Base-by-base conservation (phyloP, 2,113 vertebrate species). In the Dinomys branickii region DNA sequence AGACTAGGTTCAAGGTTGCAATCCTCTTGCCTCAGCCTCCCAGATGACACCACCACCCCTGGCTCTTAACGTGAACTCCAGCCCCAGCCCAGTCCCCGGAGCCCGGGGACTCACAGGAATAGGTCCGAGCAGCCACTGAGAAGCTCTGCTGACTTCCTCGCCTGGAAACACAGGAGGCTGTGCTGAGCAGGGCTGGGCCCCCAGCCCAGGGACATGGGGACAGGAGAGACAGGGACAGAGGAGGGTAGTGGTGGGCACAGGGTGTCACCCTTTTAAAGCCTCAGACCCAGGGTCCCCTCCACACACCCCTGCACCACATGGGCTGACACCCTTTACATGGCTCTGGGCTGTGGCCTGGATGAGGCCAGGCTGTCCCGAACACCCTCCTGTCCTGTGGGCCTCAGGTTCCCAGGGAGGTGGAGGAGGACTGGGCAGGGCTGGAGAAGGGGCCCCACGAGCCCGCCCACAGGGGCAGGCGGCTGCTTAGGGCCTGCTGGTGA, bases 91-190 rank as follows among this genome's bases (percentile, higher is more conserved):
- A 5, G n/a, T 7, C 83, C 50, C 52, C 2, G 20, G 44, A 14
- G 41, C 63, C 67, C 0, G 1, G 16, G 4, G 84, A 99, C 98
- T 99, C 97, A 99, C 98, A 10, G 77, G 90, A 89, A 9, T 65
- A 94, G 85, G 97, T 95, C 30, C 91, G 97, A 17, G 73, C 16
- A 28, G 97, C 59, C 95, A 97, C 97, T 0, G 96, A 88, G 58
- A 98, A 98, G 0, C 81, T 94, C 80, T 50, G 97, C 30, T 56
- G 97, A 0, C 56, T 77, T 80, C 95, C 95, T 0, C 96, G 67
- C 88, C 99, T 99, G 96, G 13, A 97, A 96, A 98, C 61, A 85
- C 0, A 95, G 0, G 26, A 22, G 44, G 52, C 63, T 24, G 33
- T 52, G 50, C 59, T 95, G 59, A 97, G 81, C 38, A 7, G 71